Percentiles rank a stretch among this genome's conserved stretches.
Evolutionary conservation across 2,888 invertebrate species (phyloP).

Genomic region (Drosophila borealis): DNA sequence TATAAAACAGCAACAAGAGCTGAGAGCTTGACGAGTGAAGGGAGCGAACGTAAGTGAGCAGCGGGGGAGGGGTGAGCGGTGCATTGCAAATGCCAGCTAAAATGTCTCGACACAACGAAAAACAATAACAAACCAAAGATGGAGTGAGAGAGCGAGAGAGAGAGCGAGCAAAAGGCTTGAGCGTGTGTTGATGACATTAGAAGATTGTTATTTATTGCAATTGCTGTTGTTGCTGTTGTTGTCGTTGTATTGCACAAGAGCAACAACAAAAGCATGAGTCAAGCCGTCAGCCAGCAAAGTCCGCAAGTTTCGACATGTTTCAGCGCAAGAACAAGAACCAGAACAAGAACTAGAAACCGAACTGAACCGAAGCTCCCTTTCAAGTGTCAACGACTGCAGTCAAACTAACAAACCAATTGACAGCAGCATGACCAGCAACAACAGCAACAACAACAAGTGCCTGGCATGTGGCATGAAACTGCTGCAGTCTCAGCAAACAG

Average conservation of each 20-base stretch:
- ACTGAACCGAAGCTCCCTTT: conserved; percentile 48
- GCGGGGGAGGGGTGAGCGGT: neutral
- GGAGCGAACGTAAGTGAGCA: neutral
- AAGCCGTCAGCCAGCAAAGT: conserved; percentile 38
- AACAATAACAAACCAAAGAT: too few species aligned
- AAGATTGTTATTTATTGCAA: conserved; percentile 80
- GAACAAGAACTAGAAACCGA: conserved; percentile 21
- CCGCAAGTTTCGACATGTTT: conserved; percentile 45
- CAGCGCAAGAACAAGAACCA: conserved; percentile 13
- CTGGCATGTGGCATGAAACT: conserved; percentile 57
- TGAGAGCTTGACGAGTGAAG: neutral
- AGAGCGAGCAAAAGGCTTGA: conserved; percentile 23
- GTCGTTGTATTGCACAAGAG: conserved; percentile 7
- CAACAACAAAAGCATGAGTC: conserved; percentile 39
- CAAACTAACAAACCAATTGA: conserved; percentile 74
- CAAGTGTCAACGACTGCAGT: conserved; percentile 74
- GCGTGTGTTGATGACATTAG: conserved; percentile 73
- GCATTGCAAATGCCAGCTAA: neutral
- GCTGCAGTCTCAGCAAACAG: conserved; percentile 29
- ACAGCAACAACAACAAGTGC: conserved; percentile 32
- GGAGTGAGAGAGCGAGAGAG: neutral
- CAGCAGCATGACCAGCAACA: conserved; percentile 54
- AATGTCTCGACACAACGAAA: neutral
- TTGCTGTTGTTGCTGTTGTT: conserved; percentile 40
- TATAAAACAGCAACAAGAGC: conserved; percentile 52